Base-by-base conservation (phyloP, 2,888 invertebrate species). In the Lepidochitona cinerea region DNA sequence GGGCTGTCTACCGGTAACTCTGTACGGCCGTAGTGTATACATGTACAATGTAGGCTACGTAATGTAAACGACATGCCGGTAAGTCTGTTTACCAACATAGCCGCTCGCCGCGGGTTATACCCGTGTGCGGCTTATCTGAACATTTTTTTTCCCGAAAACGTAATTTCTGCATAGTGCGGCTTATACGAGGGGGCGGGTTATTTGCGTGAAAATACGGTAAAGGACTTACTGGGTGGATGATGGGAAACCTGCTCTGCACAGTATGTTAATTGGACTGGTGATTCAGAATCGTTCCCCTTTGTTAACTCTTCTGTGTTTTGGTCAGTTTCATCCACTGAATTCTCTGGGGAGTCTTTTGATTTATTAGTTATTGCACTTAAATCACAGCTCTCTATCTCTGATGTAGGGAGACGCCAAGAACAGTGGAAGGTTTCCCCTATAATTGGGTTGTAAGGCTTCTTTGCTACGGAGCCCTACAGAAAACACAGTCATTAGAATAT, bases 371-470 rank as follows among this genome's bases (percentile, higher is more conserved):
- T 7, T 49, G 18, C 7, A 18, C 23, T 18, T 23, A 49, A 4
- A 2, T 49, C 49, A 49, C 49, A 49, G 2, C 23, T 7, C 49
- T 49, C n/a, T n/a, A 32, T 37, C 4, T 41, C 14, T 41, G 54
- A 9, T 37, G 53, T 36, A 12, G 87, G 87, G 14, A 91, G 82
- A 68, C 85, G 82, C 92, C 92, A 93, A 12, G 91, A 91, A 83
- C 92, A 93, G 77, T 91, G 91, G 84, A 92, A 92, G 36, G 90
- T 90, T 85, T 92, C 92, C 2, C 92, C 92, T 59, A 92, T 89
- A 53, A 92, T 91, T 1, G 92, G 92, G 83, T 93, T 92, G 84
- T 92, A 92, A 0, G 92, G 92, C 80, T 92, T 92, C 84, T 92
- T 92, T 52, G 92, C 92, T 52, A 89, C 81, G 5, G 89, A 86